Percentiles rank a stretch among this genome's conserved stretches.
Evolutionary conservation across 2,888 invertebrate genomes (phyloP).

Genomic region (Ennomos fuscantarius): DNA sequence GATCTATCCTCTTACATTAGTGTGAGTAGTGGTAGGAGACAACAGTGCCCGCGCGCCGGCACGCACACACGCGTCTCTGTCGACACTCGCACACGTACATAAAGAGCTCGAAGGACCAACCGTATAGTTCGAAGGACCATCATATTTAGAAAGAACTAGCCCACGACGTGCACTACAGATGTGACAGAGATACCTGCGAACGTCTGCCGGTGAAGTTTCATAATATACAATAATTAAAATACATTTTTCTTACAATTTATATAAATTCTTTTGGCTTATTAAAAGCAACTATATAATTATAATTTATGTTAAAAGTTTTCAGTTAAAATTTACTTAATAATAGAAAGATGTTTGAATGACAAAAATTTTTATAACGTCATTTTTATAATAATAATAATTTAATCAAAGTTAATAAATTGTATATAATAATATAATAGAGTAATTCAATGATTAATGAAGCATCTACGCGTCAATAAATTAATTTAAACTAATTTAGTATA

Average conservation of each 20-base stretch:
- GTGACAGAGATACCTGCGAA: slow-evolving; percentile 49
- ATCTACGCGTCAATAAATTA: slow-evolving; percentile 86
- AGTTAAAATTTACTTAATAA: slow-evolving; percentile 84
- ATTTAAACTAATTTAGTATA: slow-evolving; percentile 88
- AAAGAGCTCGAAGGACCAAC: slow-evolving; percentile 25
- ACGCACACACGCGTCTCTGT: slow-evolving; percentile 35
- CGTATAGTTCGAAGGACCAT: slow-evolving; percentile 3
- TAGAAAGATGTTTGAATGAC: slow-evolving; percentile 85
- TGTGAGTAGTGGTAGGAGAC: slow-evolving; percentile 74
- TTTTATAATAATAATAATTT: slow-evolving; percentile 85
- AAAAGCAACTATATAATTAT: slow-evolving; percentile 85
- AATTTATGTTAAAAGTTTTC: slow-evolving; percentile 84
- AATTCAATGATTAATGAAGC: slow-evolving; percentile 86
- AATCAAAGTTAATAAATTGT: slow-evolving; percentile 86
- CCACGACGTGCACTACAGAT: slow-evolving; percentile 42
- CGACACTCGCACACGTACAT: slow-evolving; percentile 7
- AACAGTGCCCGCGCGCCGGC: slow-evolving; percentile 69
- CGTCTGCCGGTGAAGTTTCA: slow-evolving; percentile 45
- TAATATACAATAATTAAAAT: slow-evolving; percentile 83
- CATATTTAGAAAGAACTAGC: slow-evolving; percentile 28
- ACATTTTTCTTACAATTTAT: slow-evolving; percentile 85
- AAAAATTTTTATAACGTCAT: slow-evolving; percentile 84
- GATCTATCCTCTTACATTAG: slow-evolving; percentile 76
- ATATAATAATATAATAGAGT: slow-evolving; percentile 86
- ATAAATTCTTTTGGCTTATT: slow-evolving; percentile 86